Conservation (phyloP, 1,140 invertebrate genomes). For the Coenobita brevimanus region DNA sequence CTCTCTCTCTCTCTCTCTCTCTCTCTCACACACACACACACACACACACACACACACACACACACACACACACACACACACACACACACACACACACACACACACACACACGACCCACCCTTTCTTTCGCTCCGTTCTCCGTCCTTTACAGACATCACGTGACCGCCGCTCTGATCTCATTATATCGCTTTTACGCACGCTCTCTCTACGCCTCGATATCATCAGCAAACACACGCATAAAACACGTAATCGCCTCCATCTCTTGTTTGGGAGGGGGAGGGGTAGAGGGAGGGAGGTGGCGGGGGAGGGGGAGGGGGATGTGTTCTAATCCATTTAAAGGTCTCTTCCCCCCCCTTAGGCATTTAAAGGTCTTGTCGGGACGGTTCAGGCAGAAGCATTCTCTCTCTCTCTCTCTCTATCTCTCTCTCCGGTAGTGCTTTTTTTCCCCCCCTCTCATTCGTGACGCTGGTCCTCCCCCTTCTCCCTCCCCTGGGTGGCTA, state of each 20-base stretch:
- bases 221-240: conserved; percentile 35
- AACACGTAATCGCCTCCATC: conserved; percentile 24
- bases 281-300: no score
- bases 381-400: no score
- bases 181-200: conserved; percentile 36
- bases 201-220: conserved; percentile 42
- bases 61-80: no score
- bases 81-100: no score
- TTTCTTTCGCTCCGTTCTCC: neutral
- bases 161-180: conserved; percentile 36
- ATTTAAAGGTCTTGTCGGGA: conserved; percentile 45
- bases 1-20: neutral
- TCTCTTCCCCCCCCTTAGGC: neutral
- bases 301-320: no score
- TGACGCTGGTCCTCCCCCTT: no score
- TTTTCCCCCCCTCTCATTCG: no score
- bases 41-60: no score
- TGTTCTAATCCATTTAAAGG: conserved; percentile 48
- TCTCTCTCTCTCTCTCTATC: no score
- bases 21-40: no score
- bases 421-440: no score
- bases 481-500: neutral
- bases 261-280: no score
- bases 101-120: neutral
- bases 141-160: neutral